Conservation (phyloP, 2,113 vertebrate species). For the Pachypanchax playfairii region DNA sequence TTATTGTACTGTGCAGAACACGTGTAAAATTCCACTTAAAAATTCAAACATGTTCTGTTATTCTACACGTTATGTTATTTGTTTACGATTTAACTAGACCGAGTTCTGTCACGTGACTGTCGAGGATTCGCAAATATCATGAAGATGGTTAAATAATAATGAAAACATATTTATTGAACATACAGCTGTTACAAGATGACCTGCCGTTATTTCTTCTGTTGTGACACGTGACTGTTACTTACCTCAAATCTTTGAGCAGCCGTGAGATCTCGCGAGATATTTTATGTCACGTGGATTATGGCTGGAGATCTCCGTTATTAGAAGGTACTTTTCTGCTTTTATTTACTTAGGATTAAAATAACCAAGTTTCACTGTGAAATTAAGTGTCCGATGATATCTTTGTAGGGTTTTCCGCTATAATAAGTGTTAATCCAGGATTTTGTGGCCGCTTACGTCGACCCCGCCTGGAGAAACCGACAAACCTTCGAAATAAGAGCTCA, state of each 20-base stretch:
- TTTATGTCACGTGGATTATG: constrained; percentile 55
- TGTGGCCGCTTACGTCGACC: constrained; percentile 33
- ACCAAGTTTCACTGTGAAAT: background rate
- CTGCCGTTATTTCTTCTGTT: background rate
- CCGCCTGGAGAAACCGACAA: constrained; percentile 53
- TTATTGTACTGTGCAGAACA: too few species aligned
- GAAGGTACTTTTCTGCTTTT: constrained; percentile 75
- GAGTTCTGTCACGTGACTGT: too few species aligned
- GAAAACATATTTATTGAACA: too few species aligned
- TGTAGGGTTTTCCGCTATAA: background rate
- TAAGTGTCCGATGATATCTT: background rate
- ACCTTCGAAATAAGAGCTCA: constrained; percentile 80
- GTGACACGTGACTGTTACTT: accelerated
- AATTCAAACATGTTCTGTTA: too few species aligned
- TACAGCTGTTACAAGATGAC: background rate
- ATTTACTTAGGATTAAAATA: constrained; percentile 26
- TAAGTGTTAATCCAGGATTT: background rate
- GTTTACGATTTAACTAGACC: too few species aligned
- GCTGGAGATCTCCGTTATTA: constrained; percentile 65
- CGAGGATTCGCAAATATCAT: too few species aligned
- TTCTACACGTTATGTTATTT: too few species aligned
- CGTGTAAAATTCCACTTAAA: too few species aligned
- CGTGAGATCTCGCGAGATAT: constrained; percentile 55
- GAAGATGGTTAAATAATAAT: too few species aligned
- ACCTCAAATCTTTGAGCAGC: background rate